Evolutionary conservation across 1,140 invertebrate species (phyloP), one percentile per base, ranked within the genome.

Genomic region (Penaeus japonicus): DNA sequence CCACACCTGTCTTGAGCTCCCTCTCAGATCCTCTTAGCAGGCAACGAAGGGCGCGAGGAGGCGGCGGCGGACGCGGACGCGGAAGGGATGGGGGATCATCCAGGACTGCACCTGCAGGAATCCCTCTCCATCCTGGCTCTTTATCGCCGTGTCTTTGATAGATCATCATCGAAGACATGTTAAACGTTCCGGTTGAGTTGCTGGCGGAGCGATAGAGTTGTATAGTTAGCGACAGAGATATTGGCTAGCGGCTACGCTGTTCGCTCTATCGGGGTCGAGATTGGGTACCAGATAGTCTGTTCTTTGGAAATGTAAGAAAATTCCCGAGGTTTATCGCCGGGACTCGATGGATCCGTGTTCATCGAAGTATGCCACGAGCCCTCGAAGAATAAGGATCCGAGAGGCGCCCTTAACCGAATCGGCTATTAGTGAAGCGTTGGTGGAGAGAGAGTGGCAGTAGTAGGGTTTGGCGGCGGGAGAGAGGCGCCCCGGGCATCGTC

Each of bases 151-250:
- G 30, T 39, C 84, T n/a, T 18, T 85, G 84, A 85, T 78, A 78
- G 84, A 85, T 85, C 73, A 79, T 77, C 54, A 18, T 57, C 75
- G 39, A 77, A 79, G 32, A 53, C 73, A 59, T 78, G 54, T 77
- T 54, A 85, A 85, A 54, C 84, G 84, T 85, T 85, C 84, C 73
- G 54, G 84, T 79, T 62, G 84, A 79, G 32, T 27, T 78, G 84
- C 47, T 59, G 53, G 84, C 53, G 73, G 53, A 57, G 73, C 84
- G 84, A 85, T 85, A 78, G 84, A 85, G 84, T 59, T 85, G 84
- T 85, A 85, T 78, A 78, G 27, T 55, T 73, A 32, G 59, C 55
- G 54, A 78, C 54, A 73, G 22, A 57, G 84, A 75, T 85, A 78
- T 78, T 78, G 27, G 73, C 53, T 85, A n/a, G 54, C 84, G 55